These are phyloP conservation scores for Spialia ferax DNA, from an alignment of 2,888 invertebrate genomes.

Conservation along the genomic window DNA sequence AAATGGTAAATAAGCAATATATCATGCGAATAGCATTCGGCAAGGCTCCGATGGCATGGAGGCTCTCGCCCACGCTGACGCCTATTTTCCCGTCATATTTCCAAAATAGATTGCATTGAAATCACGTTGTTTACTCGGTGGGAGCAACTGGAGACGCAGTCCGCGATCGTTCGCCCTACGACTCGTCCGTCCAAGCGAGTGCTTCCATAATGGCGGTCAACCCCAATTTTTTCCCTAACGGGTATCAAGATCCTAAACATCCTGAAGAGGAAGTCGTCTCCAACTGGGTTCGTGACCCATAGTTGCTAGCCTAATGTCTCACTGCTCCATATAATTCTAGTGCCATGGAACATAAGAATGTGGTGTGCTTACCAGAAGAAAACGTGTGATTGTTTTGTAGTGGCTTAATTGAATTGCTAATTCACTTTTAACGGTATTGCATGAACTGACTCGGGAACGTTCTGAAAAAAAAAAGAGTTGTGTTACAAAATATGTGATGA, in stretches of 20 bases:
- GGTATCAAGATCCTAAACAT: slow-evolving; percentile 83
- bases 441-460: slow-evolving; percentile 70
- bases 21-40: slow-evolving; percentile 53
- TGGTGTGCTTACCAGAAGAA: slow-evolving; percentile 28
- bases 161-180: slow-evolving; percentile 73
- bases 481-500: slow-evolving; percentile 76
- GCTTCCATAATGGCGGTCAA: slow-evolving; percentile 73
- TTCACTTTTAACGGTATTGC: slow-evolving; percentile 42
- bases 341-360: slow-evolving; percentile 24
- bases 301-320: slow-evolving; percentile 19
- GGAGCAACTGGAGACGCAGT: slow-evolving; percentile 77
- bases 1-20: slow-evolving; percentile 56
- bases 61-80: slow-evolving; percentile 75
- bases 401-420: slow-evolving; percentile 35
- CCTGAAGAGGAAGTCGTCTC: slow-evolving; percentile 87
- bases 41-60: slow-evolving; percentile 67
- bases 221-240: slow-evolving; percentile 84
- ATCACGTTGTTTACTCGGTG: slow-evolving; percentile 80
- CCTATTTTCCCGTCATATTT: slow-evolving; percentile 78
- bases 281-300: slow-evolving; percentile 85
- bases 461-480: slow-evolving; percentile 65
- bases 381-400: slow-evolving; percentile 26
- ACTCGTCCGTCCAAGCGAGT: slow-evolving; percentile 70
- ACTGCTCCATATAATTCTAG: slow-evolving; percentile 3
- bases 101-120: slow-evolving; percentile 85